These are phyloP conservation scores for Spatulosminthurus flaviceps DNA, from an alignment of 2,888 invertebrate genomes.

Conservation along the genomic window DNA sequence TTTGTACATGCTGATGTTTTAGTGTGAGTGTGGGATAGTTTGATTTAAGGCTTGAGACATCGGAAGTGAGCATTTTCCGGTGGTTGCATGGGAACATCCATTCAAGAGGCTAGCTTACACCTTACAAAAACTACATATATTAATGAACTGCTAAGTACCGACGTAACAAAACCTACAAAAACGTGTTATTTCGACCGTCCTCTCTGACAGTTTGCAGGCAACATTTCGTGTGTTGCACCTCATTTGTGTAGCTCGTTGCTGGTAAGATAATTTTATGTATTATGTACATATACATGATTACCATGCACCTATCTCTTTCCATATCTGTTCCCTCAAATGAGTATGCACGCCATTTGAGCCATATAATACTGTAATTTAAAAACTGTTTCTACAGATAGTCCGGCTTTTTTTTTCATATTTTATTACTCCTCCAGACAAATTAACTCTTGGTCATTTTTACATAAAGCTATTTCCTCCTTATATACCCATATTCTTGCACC, in stretches of 20 bases:
- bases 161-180: too few species aligned
- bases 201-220: neutral
- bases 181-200: neutral
- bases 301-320: too few species aligned
- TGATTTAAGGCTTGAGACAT: constrained; percentile 35
- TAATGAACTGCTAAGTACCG: constrained; percentile 25
- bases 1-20: neutral
- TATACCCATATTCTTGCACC: too few species aligned
- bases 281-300: too few species aligned
- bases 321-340: too few species aligned
- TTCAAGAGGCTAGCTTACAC: constrained; percentile 18
- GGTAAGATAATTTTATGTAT: neutral
- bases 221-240: constrained; percentile 1
- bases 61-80: constrained; percentile 47
- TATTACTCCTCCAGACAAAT: too few species aligned
- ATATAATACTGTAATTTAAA: too few species aligned
- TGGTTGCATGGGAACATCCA: constrained; percentile 37
- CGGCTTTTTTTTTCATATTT: too few species aligned
- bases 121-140: constrained; percentile 12
- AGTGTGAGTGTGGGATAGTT: constrained; percentile 34
- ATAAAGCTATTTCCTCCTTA: too few species aligned
- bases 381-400: too few species aligned
- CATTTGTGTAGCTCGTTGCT: neutral
- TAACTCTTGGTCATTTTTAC: too few species aligned
- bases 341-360: too few species aligned